phyloP scores from a whole-genome alignment of 1,140 invertebrate species.

The Lepidotrigona ventralis region DNA sequence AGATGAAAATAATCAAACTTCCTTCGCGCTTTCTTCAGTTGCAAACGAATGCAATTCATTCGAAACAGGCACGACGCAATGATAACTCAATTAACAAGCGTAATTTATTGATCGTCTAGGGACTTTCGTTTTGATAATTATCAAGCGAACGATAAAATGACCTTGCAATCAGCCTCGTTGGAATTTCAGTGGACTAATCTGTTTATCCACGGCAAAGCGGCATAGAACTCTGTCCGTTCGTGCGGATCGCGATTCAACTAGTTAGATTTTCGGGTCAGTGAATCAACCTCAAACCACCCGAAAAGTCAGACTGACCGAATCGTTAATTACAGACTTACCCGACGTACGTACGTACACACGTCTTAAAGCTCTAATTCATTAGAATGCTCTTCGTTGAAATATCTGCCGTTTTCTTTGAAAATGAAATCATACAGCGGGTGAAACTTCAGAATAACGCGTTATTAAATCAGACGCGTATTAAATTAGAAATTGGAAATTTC shows the following conservation, averaged over 20 bases:
- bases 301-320: constrained; percentile 15
- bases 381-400: not conserved
- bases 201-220: constrained; percentile 19
- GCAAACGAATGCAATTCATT: not conserved
- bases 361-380: not conserved
- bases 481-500: no score
- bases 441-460: no score
- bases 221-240: constrained; percentile 13
- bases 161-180: constrained; percentile 25
- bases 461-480: no score
- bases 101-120: not conserved
- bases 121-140: constrained; percentile 8
- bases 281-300: constrained; percentile 13
- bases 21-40: not conserved
- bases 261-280: constrained; percentile 19
- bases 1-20: not conserved
- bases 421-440: no score
- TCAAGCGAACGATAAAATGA: not conserved
- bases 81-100: not conserved
- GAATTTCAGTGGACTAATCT: constrained; percentile 36
- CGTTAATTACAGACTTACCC: not conserved
- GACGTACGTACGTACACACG: not conserved
- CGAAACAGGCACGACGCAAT: not conserved
- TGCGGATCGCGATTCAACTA: constrained; percentile 34
- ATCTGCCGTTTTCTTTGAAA: no score